Conservation (phyloP, 2,113 vertebrate genomes). For the Vicugna pacos region DNA sequence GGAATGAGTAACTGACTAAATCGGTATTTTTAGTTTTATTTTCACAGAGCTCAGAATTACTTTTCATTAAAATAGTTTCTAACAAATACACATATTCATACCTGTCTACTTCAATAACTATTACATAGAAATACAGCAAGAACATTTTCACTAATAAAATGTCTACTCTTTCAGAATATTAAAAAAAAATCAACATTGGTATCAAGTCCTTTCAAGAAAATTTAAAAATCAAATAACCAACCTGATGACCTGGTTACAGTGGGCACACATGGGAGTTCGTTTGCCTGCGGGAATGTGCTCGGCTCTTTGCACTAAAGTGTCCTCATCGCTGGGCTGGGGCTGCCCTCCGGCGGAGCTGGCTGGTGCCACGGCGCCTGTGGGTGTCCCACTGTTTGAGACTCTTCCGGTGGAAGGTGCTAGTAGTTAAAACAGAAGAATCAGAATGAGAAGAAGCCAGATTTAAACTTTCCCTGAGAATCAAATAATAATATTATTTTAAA, state of each 20-base stretch:
- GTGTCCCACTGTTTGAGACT: conserved; percentile 85
- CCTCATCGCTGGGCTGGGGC: conserved; percentile 90
- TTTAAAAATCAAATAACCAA: conserved; percentile 74
- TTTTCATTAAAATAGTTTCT: conserved; percentile 55
- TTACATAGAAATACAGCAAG: background rate
- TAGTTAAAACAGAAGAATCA: conserved; percentile 4
- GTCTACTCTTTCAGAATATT: background rate
- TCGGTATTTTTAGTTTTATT: conserved; percentile 51
- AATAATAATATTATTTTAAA: background rate
- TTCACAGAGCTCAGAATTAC: conserved; percentile 17
- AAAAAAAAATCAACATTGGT: background rate
- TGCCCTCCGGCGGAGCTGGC: conserved; percentile 80
- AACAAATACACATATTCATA: background rate
- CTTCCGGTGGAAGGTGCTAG: conserved; percentile 88
- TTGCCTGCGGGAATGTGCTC: conserved; percentile 96
- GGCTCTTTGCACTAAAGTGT: conserved; percentile 94
- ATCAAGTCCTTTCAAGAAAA: background rate
- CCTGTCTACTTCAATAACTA: background rate
- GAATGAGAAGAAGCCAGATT: background rate
- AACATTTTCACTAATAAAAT: conserved; percentile 15
- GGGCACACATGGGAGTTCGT: conserved; percentile 95
- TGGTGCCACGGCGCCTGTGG: conserved; percentile 68
- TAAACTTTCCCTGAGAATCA: background rate
- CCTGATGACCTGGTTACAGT: conserved; percentile 96
- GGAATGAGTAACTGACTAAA: conserved; percentile 34